Percentiles rank a stretch among this genome's conserved stretches.
phyloP scores from a whole-genome alignment of 2,113 vertebrate species.

The Pseudonaja textilis region DNA sequence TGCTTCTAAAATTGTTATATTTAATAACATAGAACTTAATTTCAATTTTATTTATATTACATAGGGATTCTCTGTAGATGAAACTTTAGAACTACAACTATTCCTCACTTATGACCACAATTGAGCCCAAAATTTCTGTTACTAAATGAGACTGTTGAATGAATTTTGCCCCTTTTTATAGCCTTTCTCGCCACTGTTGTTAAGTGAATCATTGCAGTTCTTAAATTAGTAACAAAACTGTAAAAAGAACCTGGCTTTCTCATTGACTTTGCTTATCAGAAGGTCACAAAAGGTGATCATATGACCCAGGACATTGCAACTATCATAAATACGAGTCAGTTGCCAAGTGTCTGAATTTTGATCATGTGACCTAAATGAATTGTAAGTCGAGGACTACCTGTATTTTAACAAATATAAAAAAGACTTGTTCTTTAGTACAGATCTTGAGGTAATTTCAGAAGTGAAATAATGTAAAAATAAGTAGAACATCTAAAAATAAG shows the following conservation, averaged over 20 bases:
- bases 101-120: neutral
- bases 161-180: neutral
- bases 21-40: neutral
- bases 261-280: too few relatives aligned
- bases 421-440: neutral
- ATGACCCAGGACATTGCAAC: too few relatives aligned
- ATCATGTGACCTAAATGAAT: neutral
- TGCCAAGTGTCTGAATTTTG: neutral
- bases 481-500: neutral
- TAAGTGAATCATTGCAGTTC: neutral
- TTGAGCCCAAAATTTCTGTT: neutral
- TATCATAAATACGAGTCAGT: neutral
- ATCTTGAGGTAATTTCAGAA: neutral
- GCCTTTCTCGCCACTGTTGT: neutral
- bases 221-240: neutral
- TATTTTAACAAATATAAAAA: neutral
- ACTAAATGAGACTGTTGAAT: neutral
- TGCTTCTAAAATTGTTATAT: neutral
- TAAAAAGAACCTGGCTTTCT: neutral
- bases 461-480: neutral
- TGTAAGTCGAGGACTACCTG: neutral
- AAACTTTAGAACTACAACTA: neutral
- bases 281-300: too few relatives aligned
- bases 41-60: neutral
- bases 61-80: neutral